These are phyloP conservation scores for Saccostrea glomerata DNA, from an alignment of 1,140 invertebrate species.

Conservation along the genomic window DNA sequence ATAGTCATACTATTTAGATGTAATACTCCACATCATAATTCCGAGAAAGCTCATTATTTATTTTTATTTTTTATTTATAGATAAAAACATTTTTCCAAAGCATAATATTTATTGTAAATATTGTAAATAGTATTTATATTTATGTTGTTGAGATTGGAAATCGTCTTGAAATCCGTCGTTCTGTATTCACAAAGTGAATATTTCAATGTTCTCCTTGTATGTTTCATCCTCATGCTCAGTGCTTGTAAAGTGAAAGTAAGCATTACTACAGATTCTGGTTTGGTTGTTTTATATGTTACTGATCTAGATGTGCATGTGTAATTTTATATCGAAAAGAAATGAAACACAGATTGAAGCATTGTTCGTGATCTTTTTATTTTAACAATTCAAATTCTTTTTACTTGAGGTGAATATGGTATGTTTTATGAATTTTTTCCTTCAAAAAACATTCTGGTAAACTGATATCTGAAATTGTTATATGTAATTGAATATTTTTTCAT, in stretches of 20 bases:
- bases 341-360: too few species aligned
- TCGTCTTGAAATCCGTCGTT: constrained; percentile 23
- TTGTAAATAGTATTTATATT: constrained; percentile 31
- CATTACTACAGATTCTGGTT: background rate
- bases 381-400: background rate
- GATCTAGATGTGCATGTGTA: too few species aligned
- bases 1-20: background rate
- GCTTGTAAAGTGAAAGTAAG: background rate
- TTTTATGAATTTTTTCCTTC: background rate
- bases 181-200: constrained; percentile 3
- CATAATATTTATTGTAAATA: constrained; percentile 38
- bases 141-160: constrained; percentile 10
- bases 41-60: constrained; percentile 28
- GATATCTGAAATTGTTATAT: too few species aligned
- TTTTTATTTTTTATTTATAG: constrained; percentile 26
- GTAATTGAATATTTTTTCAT: too few species aligned
- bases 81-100: background rate
- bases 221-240: background rate
- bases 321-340: too few species aligned
- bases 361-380: background rate
- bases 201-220: background rate
- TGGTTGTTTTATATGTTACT: background rate
- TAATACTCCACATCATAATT: background rate
- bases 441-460: too few species aligned
- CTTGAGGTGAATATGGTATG: background rate